Percentiles rank a stretch among this genome's conserved stretches.
Conservation (phyloP, 2,113 vertebrate genomes). For the Laticauda colubrina region DNA sequence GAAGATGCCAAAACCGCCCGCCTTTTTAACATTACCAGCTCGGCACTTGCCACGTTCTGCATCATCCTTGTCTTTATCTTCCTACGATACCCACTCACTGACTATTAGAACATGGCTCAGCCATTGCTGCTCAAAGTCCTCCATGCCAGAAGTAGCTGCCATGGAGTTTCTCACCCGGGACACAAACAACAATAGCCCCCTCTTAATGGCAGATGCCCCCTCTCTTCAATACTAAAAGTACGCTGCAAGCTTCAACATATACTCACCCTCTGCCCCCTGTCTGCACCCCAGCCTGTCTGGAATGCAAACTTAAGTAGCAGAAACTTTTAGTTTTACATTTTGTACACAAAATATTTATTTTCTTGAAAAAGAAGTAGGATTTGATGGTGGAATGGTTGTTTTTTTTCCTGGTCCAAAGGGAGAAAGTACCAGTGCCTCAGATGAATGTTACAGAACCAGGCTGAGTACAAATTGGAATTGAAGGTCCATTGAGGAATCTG, state of each 20-base stretch:
- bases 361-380: slow-evolving; percentile 37
- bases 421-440: not conserved
- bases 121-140: slow-evolving; percentile 16
- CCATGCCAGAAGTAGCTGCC: slow-evolving; percentile 47
- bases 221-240: slow-evolving; percentile 6
- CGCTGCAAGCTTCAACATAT: slow-evolving; percentile 5
- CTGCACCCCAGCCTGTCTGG: slow-evolving; percentile 23
- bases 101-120: slow-evolving; percentile 68
- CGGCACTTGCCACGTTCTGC: slow-evolving; percentile 78
- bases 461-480: slow-evolving; percentile 1
- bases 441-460: not conserved
- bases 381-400: slow-evolving; percentile 14
- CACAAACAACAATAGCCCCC: slow-evolving; percentile 27
- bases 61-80: slow-evolving; percentile 77
- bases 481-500: not conserved
- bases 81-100: slow-evolving; percentile 76
- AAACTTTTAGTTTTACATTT: slow-evolving; percentile 29
- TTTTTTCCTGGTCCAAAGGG: not conserved
- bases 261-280: not conserved
- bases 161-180: slow-evolving; percentile 59
- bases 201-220: slow-evolving; percentile 29
- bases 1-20: slow-evolving; percentile 80
- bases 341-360: slow-evolving; percentile 43
- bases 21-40: slow-evolving; percentile 82
- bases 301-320: slow-evolving; percentile 42